phyloP scores from a whole-genome alignment of 2,888 invertebrate species.

The Microctonus aethiopoides region DNA sequence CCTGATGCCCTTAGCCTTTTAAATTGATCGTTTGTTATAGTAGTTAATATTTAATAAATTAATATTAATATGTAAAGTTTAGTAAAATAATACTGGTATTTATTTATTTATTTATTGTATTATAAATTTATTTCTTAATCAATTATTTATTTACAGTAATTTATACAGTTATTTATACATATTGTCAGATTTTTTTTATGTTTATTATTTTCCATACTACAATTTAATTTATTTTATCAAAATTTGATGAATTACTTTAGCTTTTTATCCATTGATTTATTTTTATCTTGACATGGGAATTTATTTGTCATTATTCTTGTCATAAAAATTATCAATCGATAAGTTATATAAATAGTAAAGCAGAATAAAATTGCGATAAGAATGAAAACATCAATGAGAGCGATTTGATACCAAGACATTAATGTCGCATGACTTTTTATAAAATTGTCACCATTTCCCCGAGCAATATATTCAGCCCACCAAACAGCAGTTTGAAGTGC shows the following conservation, averaged over 20 bases:
- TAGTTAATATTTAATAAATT: neutral
- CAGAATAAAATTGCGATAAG: slow-evolving; percentile 29
- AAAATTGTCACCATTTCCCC: slow-evolving; percentile 43
- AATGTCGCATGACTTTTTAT: slow-evolving; percentile 45
- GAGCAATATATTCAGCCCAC: slow-evolving; percentile 48
- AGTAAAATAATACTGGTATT: too few relatives aligned
- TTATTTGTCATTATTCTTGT: slow-evolving; percentile 3
- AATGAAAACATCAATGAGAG: slow-evolving; percentile 46
- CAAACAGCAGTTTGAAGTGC: slow-evolving; percentile 47
- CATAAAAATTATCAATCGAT: slow-evolving; percentile 36
- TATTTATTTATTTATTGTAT: too few relatives aligned
- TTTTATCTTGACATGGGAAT: slow-evolving; percentile 30
- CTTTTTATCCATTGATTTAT: neutral
- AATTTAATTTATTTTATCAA: neutral
- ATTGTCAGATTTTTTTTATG: too few relatives aligned
- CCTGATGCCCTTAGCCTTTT: slow-evolving; percentile 14
- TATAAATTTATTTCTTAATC: too few relatives aligned
- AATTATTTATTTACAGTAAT: too few relatives aligned
- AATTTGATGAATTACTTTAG: neutral
- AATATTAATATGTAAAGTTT: too few relatives aligned
- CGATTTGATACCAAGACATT: slow-evolving; percentile 50
- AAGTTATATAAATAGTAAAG: slow-evolving; percentile 32
- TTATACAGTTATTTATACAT: too few relatives aligned
- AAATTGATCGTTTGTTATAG: too few relatives aligned
- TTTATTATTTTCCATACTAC: too few relatives aligned